These are phyloP conservation scores for Hesperia comma DNA, from an alignment of 2,888 invertebrate species.

Conservation along the genomic window DNA sequence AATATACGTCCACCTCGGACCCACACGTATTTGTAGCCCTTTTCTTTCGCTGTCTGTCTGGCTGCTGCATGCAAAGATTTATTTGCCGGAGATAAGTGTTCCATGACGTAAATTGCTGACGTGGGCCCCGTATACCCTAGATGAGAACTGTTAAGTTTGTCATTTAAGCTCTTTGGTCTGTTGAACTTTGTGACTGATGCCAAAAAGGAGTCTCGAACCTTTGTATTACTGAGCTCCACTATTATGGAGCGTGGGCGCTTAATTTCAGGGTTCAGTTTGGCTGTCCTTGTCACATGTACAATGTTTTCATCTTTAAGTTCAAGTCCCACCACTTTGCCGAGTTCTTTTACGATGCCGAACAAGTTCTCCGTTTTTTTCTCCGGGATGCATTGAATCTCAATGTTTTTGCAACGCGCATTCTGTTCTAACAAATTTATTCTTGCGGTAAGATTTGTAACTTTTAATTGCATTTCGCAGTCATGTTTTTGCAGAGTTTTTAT, in stretches of 20 bases:
- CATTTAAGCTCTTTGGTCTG: neutral
- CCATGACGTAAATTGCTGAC: neutral
- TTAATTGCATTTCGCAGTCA: neutral
- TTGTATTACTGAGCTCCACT: constrained; percentile 8
- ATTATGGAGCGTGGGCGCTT: constrained; percentile 13
- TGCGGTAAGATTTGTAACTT: neutral
- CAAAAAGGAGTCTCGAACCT: neutral
- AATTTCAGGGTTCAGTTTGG: constrained; percentile 7
- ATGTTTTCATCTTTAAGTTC: neutral
- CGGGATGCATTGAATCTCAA: constrained; percentile 33
- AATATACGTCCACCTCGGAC: constrained; percentile 11
- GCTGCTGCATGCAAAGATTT: constrained; percentile 1
- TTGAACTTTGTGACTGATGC: neutral
- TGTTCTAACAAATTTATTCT: constrained; percentile 27
- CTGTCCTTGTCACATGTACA: neutral
- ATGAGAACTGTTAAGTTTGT: constrained; percentile 8
- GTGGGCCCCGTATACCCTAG: neutral
- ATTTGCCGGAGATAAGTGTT: constrained; percentile 5
- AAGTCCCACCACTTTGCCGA: constrained; percentile 14
- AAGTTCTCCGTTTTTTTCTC: constrained; percentile 35
- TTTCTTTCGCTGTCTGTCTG: neutral
- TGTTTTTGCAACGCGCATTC: constrained; percentile 25
- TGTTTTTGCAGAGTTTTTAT: neutral
- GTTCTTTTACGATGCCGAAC: constrained; percentile 14
- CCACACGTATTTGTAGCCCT: constrained; percentile 7